These are phyloP conservation scores for Anastrepha obliqua DNA, from an alignment of 1,140 invertebrate species.

Conservation along the genomic window DNA sequence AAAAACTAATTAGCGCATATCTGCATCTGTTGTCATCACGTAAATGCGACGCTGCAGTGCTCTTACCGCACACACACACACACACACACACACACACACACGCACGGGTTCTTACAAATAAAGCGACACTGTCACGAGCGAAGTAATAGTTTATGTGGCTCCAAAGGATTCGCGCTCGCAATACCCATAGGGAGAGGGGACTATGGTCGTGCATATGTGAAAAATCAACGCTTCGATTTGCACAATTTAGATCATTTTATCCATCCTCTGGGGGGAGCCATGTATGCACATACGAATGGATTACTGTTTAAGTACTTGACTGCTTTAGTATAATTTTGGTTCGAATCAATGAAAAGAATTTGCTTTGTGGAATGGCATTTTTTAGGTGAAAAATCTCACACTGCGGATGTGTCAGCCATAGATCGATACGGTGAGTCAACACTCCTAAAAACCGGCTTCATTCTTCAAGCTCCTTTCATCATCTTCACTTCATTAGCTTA, in stretches of 20 bases:
- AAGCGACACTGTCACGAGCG: conserved; percentile 13
- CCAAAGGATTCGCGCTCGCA: background rate
- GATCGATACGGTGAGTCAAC: too few relatives aligned
- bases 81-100: background rate
- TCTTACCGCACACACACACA: background rate
- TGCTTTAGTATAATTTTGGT: background rate
- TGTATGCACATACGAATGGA: too few relatives aligned
- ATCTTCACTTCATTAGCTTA: too few relatives aligned
- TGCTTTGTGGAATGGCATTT: too few relatives aligned
- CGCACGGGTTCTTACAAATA: background rate
- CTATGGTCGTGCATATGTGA: background rate
- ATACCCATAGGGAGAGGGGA: background rate
- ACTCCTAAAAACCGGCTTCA: too few relatives aligned
- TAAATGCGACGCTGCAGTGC: conserved; percentile 53
- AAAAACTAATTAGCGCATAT: conserved; percentile 68
- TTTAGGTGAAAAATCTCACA: too few relatives aligned
- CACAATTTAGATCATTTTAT: conserved; percentile 44
- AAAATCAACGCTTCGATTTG: conserved; percentile 46
- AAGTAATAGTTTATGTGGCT: background rate
- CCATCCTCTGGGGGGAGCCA: background rate
- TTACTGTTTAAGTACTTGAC: background rate
- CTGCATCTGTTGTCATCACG: conserved; percentile 59
- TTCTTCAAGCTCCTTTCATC: too few relatives aligned
- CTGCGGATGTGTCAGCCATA: too few relatives aligned
- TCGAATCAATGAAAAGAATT: too few relatives aligned